phyloP scores from a whole-genome alignment of 2,797 vertebrate species.

The Scomberomorus guttatus region DNA sequence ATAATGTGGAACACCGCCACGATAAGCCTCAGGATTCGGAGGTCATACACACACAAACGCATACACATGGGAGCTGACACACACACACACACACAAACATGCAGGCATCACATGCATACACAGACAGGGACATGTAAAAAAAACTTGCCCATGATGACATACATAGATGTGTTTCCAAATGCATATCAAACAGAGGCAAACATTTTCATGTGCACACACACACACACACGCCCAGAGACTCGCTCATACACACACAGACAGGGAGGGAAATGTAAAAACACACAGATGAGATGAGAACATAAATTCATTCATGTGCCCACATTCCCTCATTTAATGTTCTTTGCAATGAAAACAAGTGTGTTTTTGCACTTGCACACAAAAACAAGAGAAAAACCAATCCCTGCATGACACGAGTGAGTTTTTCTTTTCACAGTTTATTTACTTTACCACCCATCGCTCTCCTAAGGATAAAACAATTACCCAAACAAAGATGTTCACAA shows the following conservation, averaged over 20 bases:
- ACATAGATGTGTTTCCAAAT: slow-evolving; percentile 52
- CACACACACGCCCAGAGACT: not conserved
- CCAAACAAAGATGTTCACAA: slow-evolving; percentile 60
- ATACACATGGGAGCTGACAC: slow-evolving; percentile 41
- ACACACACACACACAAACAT: slow-evolving; percentile 12
- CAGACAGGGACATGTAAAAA: slow-evolving; percentile 36
- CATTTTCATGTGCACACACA: not conserved
- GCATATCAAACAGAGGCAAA: slow-evolving; percentile 40
- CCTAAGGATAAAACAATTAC: slow-evolving; percentile 54
- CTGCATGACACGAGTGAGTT: slow-evolving; percentile 26
- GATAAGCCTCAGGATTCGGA: slow-evolving; percentile 91
- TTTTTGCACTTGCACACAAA: slow-evolving; percentile 27
- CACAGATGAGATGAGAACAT: slow-evolving; percentile 23
- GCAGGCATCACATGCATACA: slow-evolving; percentile 37
- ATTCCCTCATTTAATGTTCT: slow-evolving; percentile 47
- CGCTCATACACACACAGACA: not conserved
- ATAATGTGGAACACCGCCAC: slow-evolving; percentile 93
- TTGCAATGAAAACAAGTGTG: slow-evolving; percentile 33
- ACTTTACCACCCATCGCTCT: slow-evolving; percentile 20
- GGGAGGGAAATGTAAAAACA: slow-evolving; percentile 29
- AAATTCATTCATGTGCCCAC: slow-evolving; percentile 41
- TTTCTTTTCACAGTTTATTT: slow-evolving; percentile 30
- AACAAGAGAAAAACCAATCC: slow-evolving; percentile 24
- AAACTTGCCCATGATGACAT: slow-evolving; percentile 46
- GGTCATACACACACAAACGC: slow-evolving; percentile 85